Evolutionary conservation across 2,797 vertebrate genomes (phyloP).

Genomic region (Meriones psammophilus): DNA sequence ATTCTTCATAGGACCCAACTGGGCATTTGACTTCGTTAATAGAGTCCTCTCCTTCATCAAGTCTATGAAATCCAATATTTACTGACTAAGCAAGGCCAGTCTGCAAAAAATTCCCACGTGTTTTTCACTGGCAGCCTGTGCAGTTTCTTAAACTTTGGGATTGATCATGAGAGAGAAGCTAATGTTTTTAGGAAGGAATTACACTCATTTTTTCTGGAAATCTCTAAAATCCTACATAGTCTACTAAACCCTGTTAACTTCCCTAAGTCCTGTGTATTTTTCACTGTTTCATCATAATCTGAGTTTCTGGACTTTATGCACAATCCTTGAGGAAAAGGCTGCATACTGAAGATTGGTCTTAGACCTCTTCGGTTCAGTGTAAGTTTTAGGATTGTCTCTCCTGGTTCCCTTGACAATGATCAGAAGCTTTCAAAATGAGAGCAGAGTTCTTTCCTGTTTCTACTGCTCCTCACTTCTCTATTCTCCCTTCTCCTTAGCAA

Average conservation of each 20-base stretch:
- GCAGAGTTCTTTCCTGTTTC: not conserved
- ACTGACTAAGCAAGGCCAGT: not conserved
- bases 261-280: not conserved
- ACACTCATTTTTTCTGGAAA: not conserved
- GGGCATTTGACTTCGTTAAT: not conserved
- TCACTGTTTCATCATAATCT: not conserved
- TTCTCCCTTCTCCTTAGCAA: no score
- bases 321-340: not conserved
- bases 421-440: not conserved
- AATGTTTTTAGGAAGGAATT: not conserved
- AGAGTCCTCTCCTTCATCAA: not conserved
- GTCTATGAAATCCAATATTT: constrained; percentile 25
- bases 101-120: not conserved
- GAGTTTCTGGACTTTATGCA: not conserved
- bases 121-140: constrained; percentile 7
- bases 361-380: not conserved
- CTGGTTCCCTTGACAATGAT: not conserved
- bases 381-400: not conserved
- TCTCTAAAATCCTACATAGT: not conserved
- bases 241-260: not conserved
- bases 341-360: not conserved
- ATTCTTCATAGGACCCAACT: not conserved
- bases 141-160: not conserved
- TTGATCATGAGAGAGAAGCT: not conserved
- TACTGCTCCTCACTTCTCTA: no score